Conservation (phyloP, 2,888 invertebrate genomes). For the Scaptomyza reducta region DNA sequence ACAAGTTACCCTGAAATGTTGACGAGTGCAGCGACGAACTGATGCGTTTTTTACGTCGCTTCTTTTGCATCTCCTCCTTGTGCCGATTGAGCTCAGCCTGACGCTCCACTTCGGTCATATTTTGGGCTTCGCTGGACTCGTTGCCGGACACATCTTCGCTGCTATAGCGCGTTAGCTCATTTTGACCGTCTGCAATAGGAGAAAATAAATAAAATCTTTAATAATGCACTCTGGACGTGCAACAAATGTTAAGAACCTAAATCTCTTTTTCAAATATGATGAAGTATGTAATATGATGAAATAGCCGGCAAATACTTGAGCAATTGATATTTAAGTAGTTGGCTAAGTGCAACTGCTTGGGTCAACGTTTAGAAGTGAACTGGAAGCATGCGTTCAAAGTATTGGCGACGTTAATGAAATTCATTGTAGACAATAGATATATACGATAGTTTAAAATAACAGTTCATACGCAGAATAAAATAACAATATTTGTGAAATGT, state of each 20-base stretch:
- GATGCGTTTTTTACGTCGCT: slow-evolving; percentile 94
- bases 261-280: background rate
- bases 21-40: slow-evolving; percentile 94
- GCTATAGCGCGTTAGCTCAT: slow-evolving; percentile 83
- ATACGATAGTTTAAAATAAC: background rate
- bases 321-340: background rate
- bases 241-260: background rate
- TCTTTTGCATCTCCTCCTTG: slow-evolving; percentile 94
- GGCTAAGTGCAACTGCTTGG: slow-evolving; percentile 20
- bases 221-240: background rate
- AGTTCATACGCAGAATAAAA: slow-evolving; percentile 19
- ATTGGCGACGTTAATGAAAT: slow-evolving; percentile 11
- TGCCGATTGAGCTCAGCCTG: slow-evolving; percentile 88
- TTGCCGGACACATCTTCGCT: slow-evolving; percentile 84
- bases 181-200: slow-evolving; percentile 75
- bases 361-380: slow-evolving; percentile 25
- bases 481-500: background rate
- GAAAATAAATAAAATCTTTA: background rate
- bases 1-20: slow-evolving; percentile 91
- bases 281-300: background rate
- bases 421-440: slow-evolving; percentile 3
- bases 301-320: background rate
- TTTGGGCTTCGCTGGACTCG: slow-evolving; percentile 83
- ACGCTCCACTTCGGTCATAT: slow-evolving; percentile 84
- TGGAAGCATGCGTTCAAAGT: slow-evolving; percentile 9